Conservation (phyloP, 2,888 invertebrate genomes). For the Vanessa cardui region DNA sequence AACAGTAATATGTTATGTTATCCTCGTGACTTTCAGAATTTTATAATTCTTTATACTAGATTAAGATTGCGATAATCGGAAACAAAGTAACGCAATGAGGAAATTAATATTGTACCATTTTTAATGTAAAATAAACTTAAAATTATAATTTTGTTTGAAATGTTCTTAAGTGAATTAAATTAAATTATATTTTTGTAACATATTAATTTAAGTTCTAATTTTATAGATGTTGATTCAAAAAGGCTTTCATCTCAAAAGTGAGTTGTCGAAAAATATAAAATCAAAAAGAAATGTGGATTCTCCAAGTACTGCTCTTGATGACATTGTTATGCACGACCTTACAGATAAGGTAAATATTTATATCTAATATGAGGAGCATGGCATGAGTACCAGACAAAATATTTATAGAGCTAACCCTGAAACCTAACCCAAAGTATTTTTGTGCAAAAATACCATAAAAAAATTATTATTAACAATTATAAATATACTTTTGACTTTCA, state of each 20-base stretch:
- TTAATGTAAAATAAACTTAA: too few relatives aligned
- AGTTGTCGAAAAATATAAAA: constrained; percentile 21
- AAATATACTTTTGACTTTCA: constrained; percentile 16
- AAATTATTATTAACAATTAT: not conserved
- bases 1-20: too few relatives aligned
- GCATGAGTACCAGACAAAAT: too few relatives aligned
- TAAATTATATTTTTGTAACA: constrained; percentile 7
- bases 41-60: too few relatives aligned
- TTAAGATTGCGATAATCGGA: too few relatives aligned
- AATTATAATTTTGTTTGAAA: constrained; percentile 18
- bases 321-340: not conserved
- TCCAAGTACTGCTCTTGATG: not conserved
- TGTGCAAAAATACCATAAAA: too few relatives aligned
- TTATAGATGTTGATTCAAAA: constrained; percentile 48
- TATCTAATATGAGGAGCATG: too few relatives aligned
- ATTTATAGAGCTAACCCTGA: too few relatives aligned
- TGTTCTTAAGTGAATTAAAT: not conserved
- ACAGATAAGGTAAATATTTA: not conserved
- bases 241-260: constrained; percentile 43
- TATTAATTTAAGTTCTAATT: constrained; percentile 12
- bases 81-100: too few relatives aligned
- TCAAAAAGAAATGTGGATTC: not conserved
- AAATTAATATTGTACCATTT: too few relatives aligned
- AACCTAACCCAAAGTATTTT: too few relatives aligned
- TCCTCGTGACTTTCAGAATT: too few relatives aligned